Base-by-base conservation (phyloP, 2,113 vertebrate species). In the Solea solea region DNA sequence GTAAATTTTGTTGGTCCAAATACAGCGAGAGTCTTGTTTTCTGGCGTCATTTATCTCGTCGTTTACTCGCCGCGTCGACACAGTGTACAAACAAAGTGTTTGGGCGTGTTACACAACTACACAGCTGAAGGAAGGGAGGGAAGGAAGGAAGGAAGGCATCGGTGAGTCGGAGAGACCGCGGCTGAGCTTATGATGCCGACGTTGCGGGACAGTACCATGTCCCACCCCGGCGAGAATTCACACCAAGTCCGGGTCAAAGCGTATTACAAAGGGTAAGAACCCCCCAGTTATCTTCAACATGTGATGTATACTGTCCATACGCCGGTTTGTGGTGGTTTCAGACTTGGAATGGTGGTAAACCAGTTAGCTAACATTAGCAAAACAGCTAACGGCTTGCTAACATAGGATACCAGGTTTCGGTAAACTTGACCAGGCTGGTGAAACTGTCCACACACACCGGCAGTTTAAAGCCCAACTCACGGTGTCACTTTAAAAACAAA, bases 121-220 rank as follows among this genome's bases (percentile, higher is more conserved):
- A 59, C 64, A 50, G 70, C 69, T 42, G 15, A 61, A 72, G 34
- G 70, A 55, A 59, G 34, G 52, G 21, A 27, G 10, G 65, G 42
- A 56, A 69, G 60, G 75, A 82, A 69, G 60, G 75, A 82, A 86
- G 82, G 66, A 68, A 83, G 76, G 75, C 72, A 79, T 75, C 80
- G 76, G 84, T 64, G 82, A 84, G 52, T 85, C 69, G 79, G 74
- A 81, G 83, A 34, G 74, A 79, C 61, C 78, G 76, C 83, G 80
- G 58, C 88, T 72, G 87, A 84, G 90, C 87, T 87, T 74, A 91
- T 91, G 93, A 98, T 98, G 97, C 96, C 96, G 90, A 98, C 96
- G 73, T 94, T 97, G 95, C 94, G 97, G 93, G 97, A 98, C 93
- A 95, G 94, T 92, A 94, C 91, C 81, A 96, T 97, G 96, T 95